Percentiles rank a stretch among this genome's conserved stretches.
Conservation (phyloP, 2,113 vertebrate genomes). For the Ameiurus melas region DNA sequence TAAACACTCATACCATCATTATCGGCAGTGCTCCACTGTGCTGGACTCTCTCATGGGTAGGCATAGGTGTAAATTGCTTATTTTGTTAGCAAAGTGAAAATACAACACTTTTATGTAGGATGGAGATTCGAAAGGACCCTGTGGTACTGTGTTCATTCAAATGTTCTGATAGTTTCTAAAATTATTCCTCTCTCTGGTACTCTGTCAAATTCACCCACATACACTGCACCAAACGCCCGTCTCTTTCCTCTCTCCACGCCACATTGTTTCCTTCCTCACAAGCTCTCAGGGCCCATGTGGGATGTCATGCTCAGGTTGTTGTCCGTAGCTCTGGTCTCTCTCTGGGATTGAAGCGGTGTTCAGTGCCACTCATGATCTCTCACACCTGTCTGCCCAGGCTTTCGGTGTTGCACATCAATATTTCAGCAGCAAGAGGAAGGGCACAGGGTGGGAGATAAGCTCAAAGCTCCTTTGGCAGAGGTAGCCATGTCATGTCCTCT, state of each 20-base stretch:
- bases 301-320: slow-evolving; percentile 37
- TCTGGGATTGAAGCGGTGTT: slow-evolving; percentile 32
- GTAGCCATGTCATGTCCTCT: slow-evolving; percentile 14
- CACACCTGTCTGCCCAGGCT: slow-evolving; percentile 46
- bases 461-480: slow-evolving; percentile 5
- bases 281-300: slow-evolving; percentile 16
- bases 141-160: slow-evolving; percentile 29
- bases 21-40: slow-evolving; percentile 53
- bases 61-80: slow-evolving; percentile 52
- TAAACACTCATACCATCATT: slow-evolving; percentile 65
- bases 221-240: slow-evolving; percentile 3
- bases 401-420: slow-evolving; percentile 44
- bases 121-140: slow-evolving; percentile 26
- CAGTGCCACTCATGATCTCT: slow-evolving; percentile 43
- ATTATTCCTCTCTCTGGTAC: slow-evolving; percentile 17
- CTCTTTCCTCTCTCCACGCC: slow-evolving; percentile 20
- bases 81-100: slow-evolving; percentile 50
- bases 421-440: slow-evolving; percentile 46
- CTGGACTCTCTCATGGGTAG: slow-evolving; percentile 37
- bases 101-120: slow-evolving; percentile 47
- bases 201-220: slow-evolving; percentile 27
- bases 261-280: slow-evolving; percentile 22
- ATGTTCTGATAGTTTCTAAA: slow-evolving; percentile 33
- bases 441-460: slow-evolving; percentile 27
- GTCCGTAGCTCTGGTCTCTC: slow-evolving; percentile 28